Evolutionary conservation across 2,888 invertebrate species (phyloP).

Genomic region (Lithophane ornitopus): DNA sequence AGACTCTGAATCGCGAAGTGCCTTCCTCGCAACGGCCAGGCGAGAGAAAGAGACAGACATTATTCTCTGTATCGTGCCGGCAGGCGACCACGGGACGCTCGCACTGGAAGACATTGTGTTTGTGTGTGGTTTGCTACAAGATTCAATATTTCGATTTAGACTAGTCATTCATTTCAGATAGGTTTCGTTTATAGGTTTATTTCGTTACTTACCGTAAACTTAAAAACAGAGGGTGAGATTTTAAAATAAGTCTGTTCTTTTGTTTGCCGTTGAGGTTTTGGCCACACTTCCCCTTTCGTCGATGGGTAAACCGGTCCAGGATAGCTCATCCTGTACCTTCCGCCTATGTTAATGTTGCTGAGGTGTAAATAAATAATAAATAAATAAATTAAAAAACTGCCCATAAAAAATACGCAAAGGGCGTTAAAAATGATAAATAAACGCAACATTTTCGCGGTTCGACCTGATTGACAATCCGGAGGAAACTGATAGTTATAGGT

Average conservation of each 20-base stretch:
- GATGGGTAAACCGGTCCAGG: conserved; percentile 71
- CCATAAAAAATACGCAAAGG: conserved; percentile 45
- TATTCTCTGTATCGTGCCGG: no score
- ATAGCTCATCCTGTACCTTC: no score
- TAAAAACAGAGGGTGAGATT: conserved; percentile 86
- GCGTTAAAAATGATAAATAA: conserved; percentile 52
- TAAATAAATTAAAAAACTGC: no score
- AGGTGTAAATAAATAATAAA: no score
- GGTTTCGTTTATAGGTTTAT: background rate
- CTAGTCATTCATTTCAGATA: background rate
- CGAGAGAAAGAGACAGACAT: no score
- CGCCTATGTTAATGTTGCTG: no score
- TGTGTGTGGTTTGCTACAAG: no score
- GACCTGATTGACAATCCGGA: conserved; percentile 49
- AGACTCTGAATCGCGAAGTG: no score
- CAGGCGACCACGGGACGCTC: no score
- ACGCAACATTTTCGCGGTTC: conserved; percentile 69
- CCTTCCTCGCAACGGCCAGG: no score
- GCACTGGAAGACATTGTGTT: no score
- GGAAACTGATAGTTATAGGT: conserved; percentile 59
- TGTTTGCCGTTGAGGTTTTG: conserved; percentile 90
- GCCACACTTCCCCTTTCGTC: conserved; percentile 92
- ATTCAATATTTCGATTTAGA: no score
- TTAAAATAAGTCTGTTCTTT: conserved; percentile 83
- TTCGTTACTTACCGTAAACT: conserved; percentile 84